Conservation (phyloP, 2,888 invertebrate species). For the Artemia sp. region DNA sequence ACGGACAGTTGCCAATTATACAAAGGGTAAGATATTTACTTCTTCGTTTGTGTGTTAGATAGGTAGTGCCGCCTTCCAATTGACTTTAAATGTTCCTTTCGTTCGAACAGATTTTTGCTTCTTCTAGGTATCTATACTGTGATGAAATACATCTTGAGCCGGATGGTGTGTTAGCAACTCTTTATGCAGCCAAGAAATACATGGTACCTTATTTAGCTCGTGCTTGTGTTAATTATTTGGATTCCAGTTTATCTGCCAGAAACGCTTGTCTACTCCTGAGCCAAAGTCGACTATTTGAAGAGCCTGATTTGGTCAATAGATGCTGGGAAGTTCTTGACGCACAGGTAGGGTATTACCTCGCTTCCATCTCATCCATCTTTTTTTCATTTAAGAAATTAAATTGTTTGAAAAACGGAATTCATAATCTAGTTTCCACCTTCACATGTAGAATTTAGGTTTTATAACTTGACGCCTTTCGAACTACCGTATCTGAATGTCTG, state of each 20-base stretch:
- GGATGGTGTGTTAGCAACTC: constrained; percentile 78
- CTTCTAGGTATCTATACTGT: constrained; percentile 78
- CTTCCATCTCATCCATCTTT: no score
- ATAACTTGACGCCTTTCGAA: neutral
- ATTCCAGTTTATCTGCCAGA: constrained; percentile 84
- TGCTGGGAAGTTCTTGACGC: constrained; percentile 98
- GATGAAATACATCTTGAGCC: constrained; percentile 90
- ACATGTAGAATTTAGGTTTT: neutral
- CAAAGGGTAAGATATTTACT: no score
- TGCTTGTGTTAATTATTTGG: constrained; percentile 84
- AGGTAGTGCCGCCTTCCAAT: neutral
- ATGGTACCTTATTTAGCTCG: constrained; percentile 83
- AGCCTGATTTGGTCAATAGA: constrained; percentile 86
- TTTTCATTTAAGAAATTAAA: no score
- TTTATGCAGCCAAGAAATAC: constrained; percentile 93
- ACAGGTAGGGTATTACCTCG: constrained; percentile 43
- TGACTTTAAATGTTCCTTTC: neutral
- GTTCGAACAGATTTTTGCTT: constrained; percentile 21
- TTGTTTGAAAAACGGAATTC: neutral
- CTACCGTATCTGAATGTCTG: no score
- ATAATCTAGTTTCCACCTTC: neutral
- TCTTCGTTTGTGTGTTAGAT: neutral
- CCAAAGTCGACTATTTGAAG: constrained; percentile 87
- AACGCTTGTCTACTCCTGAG: constrained; percentile 89
- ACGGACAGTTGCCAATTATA: no score